Evolutionary conservation across 2,888 invertebrate species (phyloP).

Genomic region (Morpho deidamia): DNA sequence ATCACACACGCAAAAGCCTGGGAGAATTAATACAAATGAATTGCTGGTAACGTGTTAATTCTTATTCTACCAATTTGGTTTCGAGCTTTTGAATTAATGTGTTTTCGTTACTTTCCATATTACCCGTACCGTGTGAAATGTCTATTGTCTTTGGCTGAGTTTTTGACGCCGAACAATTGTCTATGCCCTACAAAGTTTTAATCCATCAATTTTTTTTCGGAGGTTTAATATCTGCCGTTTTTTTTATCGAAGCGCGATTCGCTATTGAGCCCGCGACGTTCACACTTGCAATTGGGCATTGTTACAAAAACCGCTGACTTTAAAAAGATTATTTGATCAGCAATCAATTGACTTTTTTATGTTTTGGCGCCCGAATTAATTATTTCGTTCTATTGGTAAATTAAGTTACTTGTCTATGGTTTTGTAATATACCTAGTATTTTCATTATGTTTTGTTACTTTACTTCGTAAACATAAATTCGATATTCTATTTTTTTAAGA

Average conservation of each 20-base stretch:
- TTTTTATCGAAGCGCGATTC: slow-evolving; percentile 18
- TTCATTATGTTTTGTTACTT: too few species aligned
- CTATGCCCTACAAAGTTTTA: slow-evolving; percentile 48
- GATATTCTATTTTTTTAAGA: too few species aligned
- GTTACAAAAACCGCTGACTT: slow-evolving; percentile 36
- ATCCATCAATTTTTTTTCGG: slow-evolving; percentile 41
- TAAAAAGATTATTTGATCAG: slow-evolving; percentile 13
- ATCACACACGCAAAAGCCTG: slow-evolving; percentile 63
- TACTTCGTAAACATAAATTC: too few species aligned
- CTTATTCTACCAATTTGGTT: slow-evolving; percentile 63
- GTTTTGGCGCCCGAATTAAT: slow-evolving; percentile 11
- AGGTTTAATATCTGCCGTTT: slow-evolving; percentile 34
- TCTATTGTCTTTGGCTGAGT: slow-evolving; percentile 40
- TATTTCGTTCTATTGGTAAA: slow-evolving; percentile 7
- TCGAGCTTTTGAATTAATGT: slow-evolving; percentile 68
- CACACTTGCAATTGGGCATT: slow-evolving; percentile 49
- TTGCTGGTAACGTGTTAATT: slow-evolving; percentile 67
- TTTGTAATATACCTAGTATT: background rate
- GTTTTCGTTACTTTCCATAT: slow-evolving; percentile 71
- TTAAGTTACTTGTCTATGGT: background rate
- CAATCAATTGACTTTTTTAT: slow-evolving; percentile 15
- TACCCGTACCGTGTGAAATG: slow-evolving; percentile 52
- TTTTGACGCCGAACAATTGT: slow-evolving; percentile 38
- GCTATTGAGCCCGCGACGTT: slow-evolving; percentile 39
- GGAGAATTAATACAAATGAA: slow-evolving; percentile 66